phyloP scores from a whole-genome alignment of 92 coral and sea anemone genomes.

The Bergia sp. region DNA sequence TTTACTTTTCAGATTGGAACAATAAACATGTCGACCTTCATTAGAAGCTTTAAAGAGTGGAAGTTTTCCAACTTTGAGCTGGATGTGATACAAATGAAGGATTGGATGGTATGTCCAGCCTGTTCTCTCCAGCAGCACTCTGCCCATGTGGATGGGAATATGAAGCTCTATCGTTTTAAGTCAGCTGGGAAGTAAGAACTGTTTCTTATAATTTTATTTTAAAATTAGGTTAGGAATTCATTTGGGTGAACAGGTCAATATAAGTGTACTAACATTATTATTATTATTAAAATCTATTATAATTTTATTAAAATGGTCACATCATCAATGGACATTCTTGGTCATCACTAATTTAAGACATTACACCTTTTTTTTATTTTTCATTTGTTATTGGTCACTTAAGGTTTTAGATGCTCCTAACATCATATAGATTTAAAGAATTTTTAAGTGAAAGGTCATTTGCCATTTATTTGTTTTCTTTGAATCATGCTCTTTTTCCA shows the following conservation, averaged over 20 bases:
- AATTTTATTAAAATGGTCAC: too few relatives aligned
- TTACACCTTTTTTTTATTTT: not conserved
- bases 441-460: too few relatives aligned
- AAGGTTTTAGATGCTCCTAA: too few relatives aligned
- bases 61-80: conserved; percentile 55
- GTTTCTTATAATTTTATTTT: not conserved
- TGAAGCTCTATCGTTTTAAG: conserved; percentile 61
- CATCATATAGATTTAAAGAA: too few relatives aligned
- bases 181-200: conserved; percentile 45
- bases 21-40: conserved; percentile 51
- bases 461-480: too few relatives aligned
- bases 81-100: conserved; percentile 35
- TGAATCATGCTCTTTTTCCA: too few relatives aligned
- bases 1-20: conserved; percentile 40
- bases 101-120: conserved; percentile 62
- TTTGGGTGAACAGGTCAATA: too few relatives aligned
- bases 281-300: too few relatives aligned
- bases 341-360: not conserved
- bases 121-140: conserved; percentile 52
- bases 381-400: not conserved
- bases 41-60: conserved; percentile 58
- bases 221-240: not conserved
- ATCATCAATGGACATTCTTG: not conserved
- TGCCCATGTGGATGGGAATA: conserved; percentile 62
- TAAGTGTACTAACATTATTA: too few relatives aligned